These are phyloP conservation scores for Leucoraja ocellata DNA, from an alignment of 2,797 vertebrate genomes.

Conservation along the genomic window DNA sequence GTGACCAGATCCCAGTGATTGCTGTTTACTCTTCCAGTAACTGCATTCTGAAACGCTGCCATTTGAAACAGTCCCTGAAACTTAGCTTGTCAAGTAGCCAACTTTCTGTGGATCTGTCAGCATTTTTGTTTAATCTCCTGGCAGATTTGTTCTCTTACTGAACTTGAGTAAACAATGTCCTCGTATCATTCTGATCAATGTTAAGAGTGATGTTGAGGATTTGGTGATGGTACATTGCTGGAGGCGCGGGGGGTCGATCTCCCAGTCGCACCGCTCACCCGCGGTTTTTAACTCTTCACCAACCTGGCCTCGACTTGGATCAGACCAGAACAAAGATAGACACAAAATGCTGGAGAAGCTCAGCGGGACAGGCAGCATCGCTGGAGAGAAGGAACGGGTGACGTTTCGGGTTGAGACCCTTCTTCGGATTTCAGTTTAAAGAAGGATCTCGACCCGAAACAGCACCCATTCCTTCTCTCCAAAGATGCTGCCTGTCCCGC, in stretches of 20 bases:
- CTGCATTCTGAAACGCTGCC: neutral
- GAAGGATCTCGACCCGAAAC: no score
- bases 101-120: neutral
- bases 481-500: no score
- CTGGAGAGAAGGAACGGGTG: no score
- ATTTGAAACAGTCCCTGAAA: neutral
- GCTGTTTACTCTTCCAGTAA: neutral
- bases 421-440: no score
- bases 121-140: neutral
- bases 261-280: neutral
- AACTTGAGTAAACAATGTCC: neutral
- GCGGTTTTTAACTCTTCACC: neutral
- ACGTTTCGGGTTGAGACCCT: no score
- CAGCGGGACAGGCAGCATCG: no score
- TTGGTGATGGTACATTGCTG: neutral
- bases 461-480: no score
- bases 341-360: neutral
- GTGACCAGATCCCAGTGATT: neutral
- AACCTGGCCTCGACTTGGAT: neutral
- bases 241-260: neutral
- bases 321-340: neutral
- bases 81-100: neutral
- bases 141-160: neutral
- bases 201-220: neutral
- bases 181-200: neutral